phyloP scores from a whole-genome alignment of 2,888 invertebrate species.

The Miltochrista miniata region DNA sequence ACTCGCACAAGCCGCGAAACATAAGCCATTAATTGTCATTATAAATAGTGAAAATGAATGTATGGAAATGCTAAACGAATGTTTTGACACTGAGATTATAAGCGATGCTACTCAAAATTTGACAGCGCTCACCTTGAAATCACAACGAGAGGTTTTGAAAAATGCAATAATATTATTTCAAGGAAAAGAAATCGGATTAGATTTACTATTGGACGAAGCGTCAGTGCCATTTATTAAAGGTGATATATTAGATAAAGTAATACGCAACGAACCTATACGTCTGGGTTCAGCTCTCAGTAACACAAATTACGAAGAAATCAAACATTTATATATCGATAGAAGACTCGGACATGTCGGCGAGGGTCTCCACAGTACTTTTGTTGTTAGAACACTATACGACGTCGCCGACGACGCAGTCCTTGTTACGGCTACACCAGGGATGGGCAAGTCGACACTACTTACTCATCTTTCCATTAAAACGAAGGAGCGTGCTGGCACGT shows the following conservation, averaged over 20 bases:
- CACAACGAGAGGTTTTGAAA: conserved; percentile 6
- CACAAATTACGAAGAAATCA: conserved; percentile 16
- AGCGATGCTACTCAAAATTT: conserved; percentile 1
- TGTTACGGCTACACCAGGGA: conserved; percentile 10
- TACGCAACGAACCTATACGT: conserved; percentile 7
- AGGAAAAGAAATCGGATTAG: conserved; percentile 10
- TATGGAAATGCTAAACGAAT: not conserved
- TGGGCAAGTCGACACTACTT: conserved; percentile 24
- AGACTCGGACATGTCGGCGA: not conserved
- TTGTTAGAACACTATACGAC: conserved; percentile 4
- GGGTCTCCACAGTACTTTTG: not conserved
- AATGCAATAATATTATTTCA: conserved; percentile 13
- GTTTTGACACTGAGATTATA: conserved; percentile 4
- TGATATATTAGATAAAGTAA: conserved; percentile 11
- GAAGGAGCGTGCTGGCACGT: not conserved
- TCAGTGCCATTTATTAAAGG: conserved; percentile 10
- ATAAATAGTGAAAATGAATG: not conserved
- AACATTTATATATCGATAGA: conserved; percentile 20
- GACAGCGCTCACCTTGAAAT: conserved; percentile 8
- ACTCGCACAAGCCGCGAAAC: not conserved
- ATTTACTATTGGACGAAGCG: conserved; percentile 5
- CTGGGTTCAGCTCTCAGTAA: conserved; percentile 7
- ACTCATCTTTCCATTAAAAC: conserved; percentile 9
- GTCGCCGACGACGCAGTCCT: conserved; percentile 1
- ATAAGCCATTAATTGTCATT: conserved; percentile 2